Percentiles rank a stretch among this genome's conserved stretches.
Evolutionary conservation across 2,797 vertebrate genomes (phyloP).

Genomic region (Bovichtus variegatus): DNA sequence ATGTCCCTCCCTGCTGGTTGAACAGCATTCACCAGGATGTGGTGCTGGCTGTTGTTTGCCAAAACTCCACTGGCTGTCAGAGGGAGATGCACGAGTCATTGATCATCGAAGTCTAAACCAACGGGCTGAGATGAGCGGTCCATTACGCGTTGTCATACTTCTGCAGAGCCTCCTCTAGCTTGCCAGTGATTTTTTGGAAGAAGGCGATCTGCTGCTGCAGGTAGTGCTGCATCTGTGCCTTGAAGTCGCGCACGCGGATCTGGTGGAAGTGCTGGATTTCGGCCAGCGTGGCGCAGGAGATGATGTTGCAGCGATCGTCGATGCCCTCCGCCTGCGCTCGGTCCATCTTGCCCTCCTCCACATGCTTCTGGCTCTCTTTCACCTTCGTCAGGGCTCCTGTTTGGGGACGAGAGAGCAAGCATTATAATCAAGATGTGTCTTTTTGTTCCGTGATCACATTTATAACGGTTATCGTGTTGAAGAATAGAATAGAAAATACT

Average conservation of each 20-base stretch:
- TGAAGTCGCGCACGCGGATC: slow-evolving; percentile 96
- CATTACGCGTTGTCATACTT: slow-evolving; percentile 93
- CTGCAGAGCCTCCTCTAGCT: slow-evolving; percentile 95
- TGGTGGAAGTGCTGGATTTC: slow-evolving; percentile 99
- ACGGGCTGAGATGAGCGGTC: neutral
- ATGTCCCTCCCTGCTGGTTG: slow-evolving; percentile 39
- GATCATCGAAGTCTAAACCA: slow-evolving; percentile 20
- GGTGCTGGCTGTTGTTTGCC: slow-evolving; percentile 28
- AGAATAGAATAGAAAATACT: too few relatives aligned
- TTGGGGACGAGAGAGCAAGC: slow-evolving; percentile 29
- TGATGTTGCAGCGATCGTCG: slow-evolving; percentile 96
- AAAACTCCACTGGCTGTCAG: slow-evolving; percentile 26
- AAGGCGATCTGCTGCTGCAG: slow-evolving; percentile 96
- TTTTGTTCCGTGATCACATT: neutral
- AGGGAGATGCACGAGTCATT: slow-evolving; percentile 20
- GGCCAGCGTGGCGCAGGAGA: slow-evolving; percentile 95
- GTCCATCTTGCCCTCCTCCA: slow-evolving; percentile 98
- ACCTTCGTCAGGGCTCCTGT: slow-evolving; percentile 98
- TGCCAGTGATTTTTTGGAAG: slow-evolving; percentile 96
- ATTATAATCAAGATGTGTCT: neutral
- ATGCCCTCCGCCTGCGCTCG: slow-evolving; percentile 91
- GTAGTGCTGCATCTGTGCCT: slow-evolving; percentile 97
- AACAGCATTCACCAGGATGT: slow-evolving; percentile 45
- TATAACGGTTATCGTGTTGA: too few relatives aligned
- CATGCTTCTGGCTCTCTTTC: slow-evolving; percentile 96